These are phyloP conservation scores for Drosophila hamatofila DNA, from an alignment of 2,888 invertebrate species.

Conservation along the genomic window DNA sequence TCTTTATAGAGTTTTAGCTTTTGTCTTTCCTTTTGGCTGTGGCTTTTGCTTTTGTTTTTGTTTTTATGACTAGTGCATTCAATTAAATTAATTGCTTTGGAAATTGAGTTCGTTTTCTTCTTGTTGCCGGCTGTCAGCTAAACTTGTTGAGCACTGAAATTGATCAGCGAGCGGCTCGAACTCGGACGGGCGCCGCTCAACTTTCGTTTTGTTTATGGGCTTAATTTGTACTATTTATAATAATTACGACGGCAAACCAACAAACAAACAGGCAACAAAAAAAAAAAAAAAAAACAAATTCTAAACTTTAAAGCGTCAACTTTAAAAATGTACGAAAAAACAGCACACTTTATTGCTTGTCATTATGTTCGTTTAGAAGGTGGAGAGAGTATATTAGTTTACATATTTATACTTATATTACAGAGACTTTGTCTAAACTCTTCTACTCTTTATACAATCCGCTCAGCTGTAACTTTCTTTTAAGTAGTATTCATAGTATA, in stretches of 20 bases:
- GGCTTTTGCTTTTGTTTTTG: slow-evolving; percentile 13
- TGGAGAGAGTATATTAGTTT: neutral
- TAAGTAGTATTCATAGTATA: too few relatives aligned
- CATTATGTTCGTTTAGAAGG: neutral
- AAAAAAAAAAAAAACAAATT: slow-evolving; percentile 21
- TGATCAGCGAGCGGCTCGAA: slow-evolving; percentile 27
- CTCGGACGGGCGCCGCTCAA: slow-evolving; percentile 25
- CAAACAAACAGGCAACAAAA: slow-evolving; percentile 16
- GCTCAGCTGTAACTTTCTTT: too few relatives aligned
- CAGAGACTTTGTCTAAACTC: neutral
- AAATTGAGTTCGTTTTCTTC: slow-evolving; percentile 67
- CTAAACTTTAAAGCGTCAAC: slow-evolving; percentile 33
- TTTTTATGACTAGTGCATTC: slow-evolving; percentile 71
- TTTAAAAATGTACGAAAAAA: slow-evolving; percentile 25
- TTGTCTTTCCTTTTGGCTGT: slow-evolving; percentile 31
- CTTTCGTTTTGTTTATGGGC: slow-evolving; percentile 72
- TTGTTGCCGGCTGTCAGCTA: slow-evolving; percentile 20
- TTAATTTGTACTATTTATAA: slow-evolving; percentile 75
- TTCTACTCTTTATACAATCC: too few relatives aligned
- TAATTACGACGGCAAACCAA: slow-evolving; percentile 62
- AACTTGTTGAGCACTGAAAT: slow-evolving; percentile 51
- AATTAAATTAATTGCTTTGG: slow-evolving; percentile 77
- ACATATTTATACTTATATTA: neutral
- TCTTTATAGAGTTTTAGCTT: slow-evolving; percentile 19
- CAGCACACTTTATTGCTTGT: slow-evolving; percentile 22